Conservation (phyloP, 1,140 invertebrate genomes). For the Phthorimaea operculella region DNA sequence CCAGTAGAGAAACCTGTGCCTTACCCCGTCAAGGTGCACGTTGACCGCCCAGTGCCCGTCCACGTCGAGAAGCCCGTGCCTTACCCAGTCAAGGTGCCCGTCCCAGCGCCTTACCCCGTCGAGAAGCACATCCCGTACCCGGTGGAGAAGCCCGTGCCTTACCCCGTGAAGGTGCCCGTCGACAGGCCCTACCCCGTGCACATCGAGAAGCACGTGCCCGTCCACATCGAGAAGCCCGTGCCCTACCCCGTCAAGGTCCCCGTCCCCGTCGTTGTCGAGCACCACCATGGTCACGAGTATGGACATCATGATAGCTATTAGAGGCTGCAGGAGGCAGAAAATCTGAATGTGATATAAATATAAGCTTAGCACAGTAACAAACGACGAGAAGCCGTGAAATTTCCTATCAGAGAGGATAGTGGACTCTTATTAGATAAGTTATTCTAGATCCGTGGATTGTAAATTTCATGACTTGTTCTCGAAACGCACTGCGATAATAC, state of each 20-base stretch:
- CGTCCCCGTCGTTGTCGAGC: constrained; percentile 66
- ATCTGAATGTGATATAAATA: constrained; percentile 63
- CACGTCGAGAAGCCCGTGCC: constrained; percentile 69
- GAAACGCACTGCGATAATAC: constrained; percentile 43
- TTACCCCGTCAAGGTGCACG: constrained; percentile 72
- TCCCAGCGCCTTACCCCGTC: constrained; percentile 65
- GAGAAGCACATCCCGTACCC: constrained; percentile 70
- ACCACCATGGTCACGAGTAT: constrained; percentile 56
- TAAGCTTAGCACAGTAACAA: constrained; percentile 51
- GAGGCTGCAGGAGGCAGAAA: constrained; percentile 60
- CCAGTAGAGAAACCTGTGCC: constrained; percentile 76
- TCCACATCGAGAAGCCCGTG: constrained; percentile 69
- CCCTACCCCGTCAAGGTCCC: constrained; percentile 72
- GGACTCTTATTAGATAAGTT: constrained; percentile 9
- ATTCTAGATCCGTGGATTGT: constrained; percentile 34
- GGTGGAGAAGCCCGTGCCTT: constrained; percentile 71
- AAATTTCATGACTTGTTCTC: constrained; percentile 29
- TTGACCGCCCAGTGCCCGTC: constrained; percentile 70
- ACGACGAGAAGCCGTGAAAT: constrained; percentile 29
- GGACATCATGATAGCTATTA: constrained; percentile 64
- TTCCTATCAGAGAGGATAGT: constrained; percentile 36
- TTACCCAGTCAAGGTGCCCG: constrained; percentile 69
- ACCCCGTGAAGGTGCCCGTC: constrained; percentile 70
- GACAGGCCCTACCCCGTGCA: constrained; percentile 71
- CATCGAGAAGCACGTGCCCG: constrained; percentile 70